Evolutionary conservation across 2,113 vertebrate species (phyloP), one percentile per base, ranked within the genome.

Genomic region (Cyanoliseus patagonus): DNA sequence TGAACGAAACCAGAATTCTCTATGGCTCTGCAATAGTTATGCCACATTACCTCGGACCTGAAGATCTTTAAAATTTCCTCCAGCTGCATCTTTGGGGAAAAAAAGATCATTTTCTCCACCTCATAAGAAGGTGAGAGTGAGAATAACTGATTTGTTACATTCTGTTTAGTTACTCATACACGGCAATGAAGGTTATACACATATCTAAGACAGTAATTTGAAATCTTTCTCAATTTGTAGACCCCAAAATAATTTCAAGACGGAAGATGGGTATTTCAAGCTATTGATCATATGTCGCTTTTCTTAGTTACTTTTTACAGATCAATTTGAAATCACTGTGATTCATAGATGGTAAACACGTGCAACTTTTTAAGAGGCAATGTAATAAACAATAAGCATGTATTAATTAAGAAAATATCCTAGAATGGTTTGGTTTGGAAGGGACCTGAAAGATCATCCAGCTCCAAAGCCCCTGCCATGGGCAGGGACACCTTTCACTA

Each of bases 161-260:
- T 78, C 55, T 44, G 16, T 4, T 72, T 67, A 42, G 28, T 66
- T 52, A 68, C 5, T 79, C 17, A 47, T 11, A 61, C 7, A 66
- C 19, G 13, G 7, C 0, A 2, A 49, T 3, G 1, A 63, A 88
- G 4, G 5, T 35, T 57, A 53, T 37, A n/a, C n/a, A 42, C 4
- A 22, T 16, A 39, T 49, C 41, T n/a, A 74, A 59, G n/a, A 67
- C 1, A 49, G 2, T 17, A 79, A 86, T 28, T 37, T 63, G 16
- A 90, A 85, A 69, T 12, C 2, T 53, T 53, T 83, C 79, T 84
- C 67, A 5, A 63, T 70, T 70, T 78, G 31, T 67, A 63, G 46
- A 49, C 5, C 0, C 14, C 31, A 30, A 47, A 90, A 77, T 11
- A 62, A 64, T 66, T 86, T 83, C 53, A 59, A 77, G 37, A 22